Evolutionary conservation across 2,113 vertebrate genomes (phyloP), one percentile per base, ranked within the genome.

Genomic region (Dipodomys stephensi): DNA sequence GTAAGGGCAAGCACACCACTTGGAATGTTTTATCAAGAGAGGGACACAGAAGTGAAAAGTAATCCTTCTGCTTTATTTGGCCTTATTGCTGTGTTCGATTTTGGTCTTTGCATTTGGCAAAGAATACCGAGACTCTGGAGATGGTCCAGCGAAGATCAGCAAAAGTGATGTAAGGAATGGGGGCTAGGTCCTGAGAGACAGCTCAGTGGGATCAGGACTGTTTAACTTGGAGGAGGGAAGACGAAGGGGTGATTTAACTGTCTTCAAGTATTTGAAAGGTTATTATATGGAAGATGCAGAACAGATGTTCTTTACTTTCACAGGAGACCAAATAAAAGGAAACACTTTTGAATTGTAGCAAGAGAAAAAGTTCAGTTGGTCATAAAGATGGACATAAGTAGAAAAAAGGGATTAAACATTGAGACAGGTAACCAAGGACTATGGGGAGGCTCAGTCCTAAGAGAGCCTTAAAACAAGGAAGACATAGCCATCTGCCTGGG

Each of bases 261-360:
- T 97, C 97, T 97, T 97, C 93, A 95, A 95, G 85, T 93, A 97
- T 96, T 97, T 94, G 95, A 97, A 95, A 96, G 94, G 95, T 94
- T 93, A 92, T 97, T 94, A 96, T 90, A 96, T 83, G 67, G 91
- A 94, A 96, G 97, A 97, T 96, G 96, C 88, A 97, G 95, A 97
- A 94, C 97, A 97, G 96, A 97, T 96, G 97, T 97, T 95, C 88
- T 95, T 83, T 86, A 86, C 93, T 94, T 96, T 81, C 97, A 93
- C 83, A 86, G 88, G 96, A 97, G 96, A 95, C 74, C 83, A 90
- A 96, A 96, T 97, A 96, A 97, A 97, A 96, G 85, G 90, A 96
- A 96, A 94, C 92, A 94, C 85, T 96, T 97, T 96, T 73, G 96
- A 93, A 94, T 86, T 94, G 94, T 93, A 92, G 90, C 93, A 94